Percentiles rank a stretch among this genome's conserved stretches.
Conservation (phyloP, 2,888 invertebrate genomes). For the Thymelicus lineola region DNA sequence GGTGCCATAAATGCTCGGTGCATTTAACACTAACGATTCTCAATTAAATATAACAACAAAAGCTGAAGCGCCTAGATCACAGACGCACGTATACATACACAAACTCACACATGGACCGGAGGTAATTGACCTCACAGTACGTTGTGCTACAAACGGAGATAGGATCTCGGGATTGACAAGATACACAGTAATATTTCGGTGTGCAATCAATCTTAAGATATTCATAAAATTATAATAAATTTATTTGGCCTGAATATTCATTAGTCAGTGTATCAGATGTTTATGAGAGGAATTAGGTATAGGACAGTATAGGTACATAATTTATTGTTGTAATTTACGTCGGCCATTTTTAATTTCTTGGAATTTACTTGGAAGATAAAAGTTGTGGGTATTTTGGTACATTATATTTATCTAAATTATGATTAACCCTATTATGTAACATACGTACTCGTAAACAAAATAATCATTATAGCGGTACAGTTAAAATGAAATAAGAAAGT, state of each 20-base stretch:
- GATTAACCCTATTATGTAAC: no score
- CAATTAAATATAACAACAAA: slow-evolving; percentile 20
- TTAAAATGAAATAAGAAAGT: no score
- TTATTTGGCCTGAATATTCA: neutral
- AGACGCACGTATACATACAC: neutral
- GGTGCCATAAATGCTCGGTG: neutral
- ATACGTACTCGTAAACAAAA: no score
- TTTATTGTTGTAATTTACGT: no score
- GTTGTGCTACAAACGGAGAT: slow-evolving; percentile 20
- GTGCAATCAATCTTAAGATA: slow-evolving; percentile 21
- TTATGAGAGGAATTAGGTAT: no score
- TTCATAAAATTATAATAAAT: neutral
- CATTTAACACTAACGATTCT: slow-evolving; percentile 4
- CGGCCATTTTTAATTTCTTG: no score
- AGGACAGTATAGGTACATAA: no score
- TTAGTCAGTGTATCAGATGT: neutral
- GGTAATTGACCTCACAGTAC: slow-evolving; percentile 21
- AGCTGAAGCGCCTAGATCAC: neutral
- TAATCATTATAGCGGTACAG: no score
- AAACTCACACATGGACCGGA: neutral
- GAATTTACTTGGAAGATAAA: no score
- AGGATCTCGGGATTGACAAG: slow-evolving; percentile 24
- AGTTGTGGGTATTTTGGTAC: no score
- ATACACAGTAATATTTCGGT: slow-evolving; percentile 11
- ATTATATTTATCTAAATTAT: no score